These are phyloP conservation scores for Mizuhopecten yessoensis DNA, from an alignment of 1,140 invertebrate genomes.

Conservation along the genomic window DNA sequence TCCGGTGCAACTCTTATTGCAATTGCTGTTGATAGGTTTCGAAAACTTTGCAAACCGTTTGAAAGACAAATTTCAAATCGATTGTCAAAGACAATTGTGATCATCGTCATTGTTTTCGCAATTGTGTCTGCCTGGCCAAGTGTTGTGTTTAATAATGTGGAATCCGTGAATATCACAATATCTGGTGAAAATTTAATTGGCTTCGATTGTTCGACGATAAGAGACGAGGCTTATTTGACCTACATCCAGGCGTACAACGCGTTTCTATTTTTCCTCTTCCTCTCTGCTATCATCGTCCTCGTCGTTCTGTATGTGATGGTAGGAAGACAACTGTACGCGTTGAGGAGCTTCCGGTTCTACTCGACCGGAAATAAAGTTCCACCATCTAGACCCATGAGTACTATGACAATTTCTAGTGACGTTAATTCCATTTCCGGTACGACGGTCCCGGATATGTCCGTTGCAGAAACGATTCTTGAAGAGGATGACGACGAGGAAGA, in stretches of 20 bases:
- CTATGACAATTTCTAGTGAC: constrained; percentile 2
- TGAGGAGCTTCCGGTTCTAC: constrained; percentile 41
- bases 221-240: constrained; percentile 14
- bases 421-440: background rate
- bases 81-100: constrained; percentile 42
- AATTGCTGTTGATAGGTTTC: constrained; percentile 52
- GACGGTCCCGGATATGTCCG: background rate
- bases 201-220: constrained; percentile 48
- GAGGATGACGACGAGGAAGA: background rate
- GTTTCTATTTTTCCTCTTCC: constrained; percentile 43
- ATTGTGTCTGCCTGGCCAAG: constrained; percentile 53
- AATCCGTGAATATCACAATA: constrained; percentile 45
- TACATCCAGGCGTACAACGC: constrained; percentile 46
- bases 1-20: constrained; percentile 48
- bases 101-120: constrained; percentile 22
- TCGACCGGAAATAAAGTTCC: constrained; percentile 1
- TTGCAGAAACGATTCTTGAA: constrained; percentile 19
- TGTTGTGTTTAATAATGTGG: constrained; percentile 45
- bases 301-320: constrained; percentile 51
- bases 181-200: constrained; percentile 41
- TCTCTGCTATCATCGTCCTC: background rate
- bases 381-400: background rate
- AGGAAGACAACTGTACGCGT: background rate
- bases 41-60: constrained; percentile 55
- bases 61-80: constrained; percentile 46